These are phyloP conservation scores for Perca flavescens DNA, from an alignment of 2,113 vertebrate genomes.

Conservation along the genomic window DNA sequence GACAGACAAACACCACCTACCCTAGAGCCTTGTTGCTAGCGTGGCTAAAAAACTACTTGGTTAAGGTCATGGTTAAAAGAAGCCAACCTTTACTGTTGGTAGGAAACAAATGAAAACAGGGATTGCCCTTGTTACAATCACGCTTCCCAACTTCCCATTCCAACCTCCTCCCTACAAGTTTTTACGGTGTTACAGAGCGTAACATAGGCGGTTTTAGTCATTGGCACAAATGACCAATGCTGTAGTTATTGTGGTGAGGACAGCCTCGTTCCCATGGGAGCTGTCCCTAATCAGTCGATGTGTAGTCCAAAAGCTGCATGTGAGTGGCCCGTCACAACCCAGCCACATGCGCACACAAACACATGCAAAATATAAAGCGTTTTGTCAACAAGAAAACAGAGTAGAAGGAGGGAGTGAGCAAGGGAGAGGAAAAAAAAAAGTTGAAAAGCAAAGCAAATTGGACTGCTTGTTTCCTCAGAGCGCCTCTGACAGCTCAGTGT, in stretches of 20 bases:
- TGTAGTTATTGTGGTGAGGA: slow-evolving; percentile 19
- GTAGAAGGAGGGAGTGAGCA: slow-evolving; percentile 49
- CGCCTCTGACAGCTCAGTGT: slow-evolving; percentile 78
- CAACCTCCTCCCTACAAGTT: neutral
- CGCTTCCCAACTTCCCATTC: neutral
- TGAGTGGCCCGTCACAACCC: slow-evolving; percentile 10
- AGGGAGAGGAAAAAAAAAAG: slow-evolving; percentile 62
- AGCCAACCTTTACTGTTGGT: neutral
- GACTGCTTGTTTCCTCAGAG: slow-evolving; percentile 79
- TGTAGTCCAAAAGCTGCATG: slow-evolving; percentile 42
- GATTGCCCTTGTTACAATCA: neutral
- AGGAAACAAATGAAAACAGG: neutral
- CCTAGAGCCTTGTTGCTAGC: neutral
- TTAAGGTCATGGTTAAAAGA: neutral
- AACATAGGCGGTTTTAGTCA: neutral
- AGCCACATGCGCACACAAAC: slow-evolving; percentile 31
- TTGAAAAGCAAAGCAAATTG: slow-evolving; percentile 80
- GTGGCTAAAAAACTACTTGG: neutral
- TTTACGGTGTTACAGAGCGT: neutral
- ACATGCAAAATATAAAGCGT: slow-evolving; percentile 49
- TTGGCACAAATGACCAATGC: slow-evolving; percentile 9
- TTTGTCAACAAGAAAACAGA: slow-evolving; percentile 61
- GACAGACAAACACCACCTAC: neutral
- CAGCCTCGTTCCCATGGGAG: slow-evolving; percentile 9
- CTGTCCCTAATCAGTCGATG: slow-evolving; percentile 47